These are phyloP conservation scores for Pelochelys cantorii DNA, from an alignment of 2,797 vertebrate species.

Conservation along the genomic window DNA sequence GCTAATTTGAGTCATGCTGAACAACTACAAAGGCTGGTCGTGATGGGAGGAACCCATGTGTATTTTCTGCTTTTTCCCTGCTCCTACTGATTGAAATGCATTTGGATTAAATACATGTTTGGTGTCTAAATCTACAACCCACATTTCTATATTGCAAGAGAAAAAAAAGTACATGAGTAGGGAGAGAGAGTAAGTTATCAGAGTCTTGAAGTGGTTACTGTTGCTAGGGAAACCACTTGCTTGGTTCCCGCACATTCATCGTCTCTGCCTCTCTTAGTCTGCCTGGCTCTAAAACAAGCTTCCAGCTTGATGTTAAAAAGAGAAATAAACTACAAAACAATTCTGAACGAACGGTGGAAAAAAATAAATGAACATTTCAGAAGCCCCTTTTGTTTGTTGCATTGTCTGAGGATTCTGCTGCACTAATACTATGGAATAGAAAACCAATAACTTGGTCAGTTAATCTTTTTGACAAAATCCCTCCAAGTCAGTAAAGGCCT, in stretches of 20 bases:
- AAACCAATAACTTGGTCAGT: background rate
- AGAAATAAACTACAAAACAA: constrained; percentile 19
- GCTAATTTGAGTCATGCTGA: constrained; percentile 18
- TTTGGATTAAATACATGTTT: constrained; percentile 57
- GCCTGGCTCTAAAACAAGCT: constrained; percentile 60
- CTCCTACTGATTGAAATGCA: constrained; percentile 31
- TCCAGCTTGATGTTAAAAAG: constrained; percentile 60
- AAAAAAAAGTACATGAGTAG: constrained; percentile 31
- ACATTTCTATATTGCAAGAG: constrained; percentile 59
- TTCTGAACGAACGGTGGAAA: constrained; percentile 17
- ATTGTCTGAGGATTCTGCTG: background rate
- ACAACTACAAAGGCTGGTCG: constrained; percentile 7
- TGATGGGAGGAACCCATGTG: constrained; percentile 12
- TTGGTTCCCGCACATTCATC: constrained; percentile 70
- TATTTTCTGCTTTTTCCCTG: constrained; percentile 43
- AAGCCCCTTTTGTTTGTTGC: constrained; percentile 22
- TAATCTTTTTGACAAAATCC: background rate
- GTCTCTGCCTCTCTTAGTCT: constrained; percentile 71
- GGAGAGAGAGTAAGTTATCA: constrained; percentile 62
- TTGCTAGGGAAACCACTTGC: constrained; percentile 84
- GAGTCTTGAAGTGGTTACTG: constrained; percentile 74
- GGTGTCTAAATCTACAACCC: constrained; percentile 61
- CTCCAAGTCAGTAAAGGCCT: background rate
- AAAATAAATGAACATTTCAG: constrained; percentile 35
- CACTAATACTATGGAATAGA: background rate